Conservation (phyloP, 2,888 invertebrate genomes). For the Calephelis perditalis region DNA sequence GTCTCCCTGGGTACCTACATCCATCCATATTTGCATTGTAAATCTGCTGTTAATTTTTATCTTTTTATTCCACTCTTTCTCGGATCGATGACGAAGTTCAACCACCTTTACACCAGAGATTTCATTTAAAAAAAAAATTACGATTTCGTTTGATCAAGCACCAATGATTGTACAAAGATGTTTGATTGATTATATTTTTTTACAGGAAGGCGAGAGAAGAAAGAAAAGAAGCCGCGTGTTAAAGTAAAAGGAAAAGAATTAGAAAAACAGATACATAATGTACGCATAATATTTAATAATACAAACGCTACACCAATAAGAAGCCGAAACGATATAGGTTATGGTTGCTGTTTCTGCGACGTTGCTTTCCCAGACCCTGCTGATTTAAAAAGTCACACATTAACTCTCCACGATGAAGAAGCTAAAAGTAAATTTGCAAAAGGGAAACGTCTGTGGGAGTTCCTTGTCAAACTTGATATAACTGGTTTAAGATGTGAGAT, state of each 20-base stretch:
- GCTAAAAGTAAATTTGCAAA: conserved; percentile 23
- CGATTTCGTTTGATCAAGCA: too few relatives aligned
- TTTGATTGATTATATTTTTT: neutral
- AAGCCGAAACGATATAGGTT: conserved; percentile 33
- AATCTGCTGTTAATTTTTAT: too few relatives aligned
- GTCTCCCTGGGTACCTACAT: too few relatives aligned
- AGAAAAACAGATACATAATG: conserved; percentile 32
- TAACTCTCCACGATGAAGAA: conserved; percentile 21
- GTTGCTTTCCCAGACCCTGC: conserved; percentile 30
- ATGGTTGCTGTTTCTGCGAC: conserved; percentile 35
- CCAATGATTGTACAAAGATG: neutral
- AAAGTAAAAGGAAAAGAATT: conserved; percentile 26
- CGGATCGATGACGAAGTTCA: too few relatives aligned
- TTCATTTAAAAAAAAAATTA: too few relatives aligned
- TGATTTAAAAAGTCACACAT: conserved; percentile 33
- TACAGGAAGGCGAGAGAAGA: neutral
- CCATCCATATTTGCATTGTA: too few relatives aligned
- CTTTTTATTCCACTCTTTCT: too few relatives aligned
- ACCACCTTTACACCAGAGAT: too few relatives aligned
- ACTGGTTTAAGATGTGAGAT: conserved; percentile 40
- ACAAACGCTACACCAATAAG: conserved; percentile 42
- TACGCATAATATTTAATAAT: conserved; percentile 32
- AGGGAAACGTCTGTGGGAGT: conserved; percentile 29
- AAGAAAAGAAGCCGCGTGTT: conserved; percentile 14
- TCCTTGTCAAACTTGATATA: conserved; percentile 42